Base-by-base conservation (phyloP, 92 coral and sea anemone genomes). In the Palythoa caribaeorum region DNA sequence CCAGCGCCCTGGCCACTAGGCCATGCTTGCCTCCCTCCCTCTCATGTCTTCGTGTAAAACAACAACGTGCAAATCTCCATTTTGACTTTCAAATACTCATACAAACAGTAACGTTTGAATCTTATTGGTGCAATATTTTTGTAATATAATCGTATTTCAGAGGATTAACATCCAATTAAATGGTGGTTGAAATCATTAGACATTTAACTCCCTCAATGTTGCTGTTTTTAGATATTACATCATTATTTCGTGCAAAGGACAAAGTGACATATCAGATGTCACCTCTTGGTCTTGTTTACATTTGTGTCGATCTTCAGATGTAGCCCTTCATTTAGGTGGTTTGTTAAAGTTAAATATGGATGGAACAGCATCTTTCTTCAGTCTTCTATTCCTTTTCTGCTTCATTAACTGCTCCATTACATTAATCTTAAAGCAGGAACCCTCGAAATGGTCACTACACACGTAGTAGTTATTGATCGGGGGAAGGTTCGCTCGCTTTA, bases 371-470 rank as follows among this genome's bases (percentile, higher is more conserved):
- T 77, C 94, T 44, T 40, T 77, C 88, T 91, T 91, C 14, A 84
- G 80, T 68, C 79, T 76, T 21, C 91, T 68, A 70, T 91, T 91
- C 39, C 76, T 65, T 73, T 88, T 88, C 20, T 35, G 68, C 1
- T 83, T 87, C 9, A 87, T 83, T 11, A 91, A 37, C 80, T 83
- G 51, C 68, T 51, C 37, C 21, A 38, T 74, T 7, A 91, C 76
- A 77, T 88, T 71, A 9, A 71, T 52, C 59, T 60, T 79, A 71
- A 89, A 92, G 79, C 91, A 81, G 57, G 68, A 69, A 7, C 78
- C 89, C 38, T 60, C 87, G 79, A 92, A 92, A 57, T 89, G 91
- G n/a, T 81, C 89, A 55, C 87, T 92, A 70, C 94, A 92, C 13
- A 92, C 92, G 73, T 86, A 89, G 78, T 90, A 83, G 83, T 89